These are phyloP conservation scores for Gymnobelideus leadbeateri DNA, from an alignment of 2,113 vertebrate species.

Conservation along the genomic window DNA sequence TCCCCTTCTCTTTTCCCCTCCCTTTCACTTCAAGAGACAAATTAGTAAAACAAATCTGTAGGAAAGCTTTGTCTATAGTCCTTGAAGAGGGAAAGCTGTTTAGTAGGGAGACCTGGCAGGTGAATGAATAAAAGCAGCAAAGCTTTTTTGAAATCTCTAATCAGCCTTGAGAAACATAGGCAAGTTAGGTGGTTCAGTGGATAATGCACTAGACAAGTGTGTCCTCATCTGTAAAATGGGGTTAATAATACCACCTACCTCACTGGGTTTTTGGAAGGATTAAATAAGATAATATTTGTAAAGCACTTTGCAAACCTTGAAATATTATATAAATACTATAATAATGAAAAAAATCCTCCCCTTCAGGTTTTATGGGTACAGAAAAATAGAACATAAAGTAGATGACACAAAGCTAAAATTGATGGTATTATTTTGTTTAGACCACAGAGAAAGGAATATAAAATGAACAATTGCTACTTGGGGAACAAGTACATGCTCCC, in stretches of 20 bases:
- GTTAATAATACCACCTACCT: not conserved
- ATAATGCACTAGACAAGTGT: not conserved
- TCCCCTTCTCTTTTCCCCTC: not conserved
- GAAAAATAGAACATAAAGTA: not conserved
- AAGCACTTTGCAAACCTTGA: not conserved
- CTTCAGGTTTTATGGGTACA: not conserved
- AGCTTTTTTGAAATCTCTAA: constrained; percentile 21
- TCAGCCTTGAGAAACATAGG: not conserved
- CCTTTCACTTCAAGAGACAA: too few species aligned
- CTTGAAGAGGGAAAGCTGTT: constrained; percentile 24
- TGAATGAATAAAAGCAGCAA: constrained; percentile 20
- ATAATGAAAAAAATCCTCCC: not conserved
- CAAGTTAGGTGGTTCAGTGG: not conserved
- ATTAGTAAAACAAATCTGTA: not conserved
- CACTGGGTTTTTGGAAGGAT: not conserved
- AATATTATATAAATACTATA: not conserved
- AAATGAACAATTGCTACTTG: not conserved
- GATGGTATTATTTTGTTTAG: not conserved
- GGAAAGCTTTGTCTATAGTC: constrained; percentile 16
- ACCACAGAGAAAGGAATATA: not conserved
- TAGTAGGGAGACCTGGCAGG: not conserved
- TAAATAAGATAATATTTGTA: not conserved
- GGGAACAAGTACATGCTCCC: not conserved
- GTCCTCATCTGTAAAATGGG: too few species aligned
- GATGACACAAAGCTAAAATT: not conserved